phyloP scores from a whole-genome alignment of 2,888 invertebrate species.

The Euphydryas editha region DNA sequence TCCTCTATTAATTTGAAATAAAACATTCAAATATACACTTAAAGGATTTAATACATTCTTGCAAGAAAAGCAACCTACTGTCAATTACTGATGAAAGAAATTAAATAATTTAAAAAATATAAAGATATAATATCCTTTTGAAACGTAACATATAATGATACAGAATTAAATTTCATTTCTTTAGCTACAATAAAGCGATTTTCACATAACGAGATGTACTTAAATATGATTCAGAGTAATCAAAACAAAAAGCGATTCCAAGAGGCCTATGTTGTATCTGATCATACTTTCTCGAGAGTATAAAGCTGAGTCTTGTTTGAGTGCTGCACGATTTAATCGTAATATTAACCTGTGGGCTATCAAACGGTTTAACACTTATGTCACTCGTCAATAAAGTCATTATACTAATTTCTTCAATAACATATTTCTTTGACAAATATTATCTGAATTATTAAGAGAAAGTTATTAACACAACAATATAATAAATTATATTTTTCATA shows the following conservation, averaged over 20 bases:
- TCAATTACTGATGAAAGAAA: too few species aligned
- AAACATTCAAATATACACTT: too few species aligned
- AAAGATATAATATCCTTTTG: too few species aligned
- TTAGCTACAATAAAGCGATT: background rate
- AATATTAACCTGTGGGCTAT: constrained; percentile 19
- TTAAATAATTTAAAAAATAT: too few species aligned
- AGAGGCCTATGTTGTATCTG: background rate
- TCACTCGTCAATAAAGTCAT: background rate
- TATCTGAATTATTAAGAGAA: background rate
- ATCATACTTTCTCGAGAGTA: constrained; percentile 1
- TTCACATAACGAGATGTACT: background rate
- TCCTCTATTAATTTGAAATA: too few species aligned
- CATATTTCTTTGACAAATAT: background rate
- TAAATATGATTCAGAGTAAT: constrained; percentile 8
- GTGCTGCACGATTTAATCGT: background rate
- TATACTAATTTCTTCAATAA: background rate
- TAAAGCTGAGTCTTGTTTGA: background rate
- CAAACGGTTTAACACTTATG: background rate
- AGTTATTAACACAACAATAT: too few species aligned
- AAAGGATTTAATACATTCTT: too few species aligned
- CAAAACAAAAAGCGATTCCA: constrained; percentile 18
- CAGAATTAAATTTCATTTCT: too few species aligned
- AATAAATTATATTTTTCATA: too few species aligned
- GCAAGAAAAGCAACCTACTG: too few species aligned
- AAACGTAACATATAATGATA: too few species aligned